These are phyloP conservation scores for Euleptes europaea DNA, from an alignment of 2,113 vertebrate genomes.

Conservation along the genomic window DNA sequence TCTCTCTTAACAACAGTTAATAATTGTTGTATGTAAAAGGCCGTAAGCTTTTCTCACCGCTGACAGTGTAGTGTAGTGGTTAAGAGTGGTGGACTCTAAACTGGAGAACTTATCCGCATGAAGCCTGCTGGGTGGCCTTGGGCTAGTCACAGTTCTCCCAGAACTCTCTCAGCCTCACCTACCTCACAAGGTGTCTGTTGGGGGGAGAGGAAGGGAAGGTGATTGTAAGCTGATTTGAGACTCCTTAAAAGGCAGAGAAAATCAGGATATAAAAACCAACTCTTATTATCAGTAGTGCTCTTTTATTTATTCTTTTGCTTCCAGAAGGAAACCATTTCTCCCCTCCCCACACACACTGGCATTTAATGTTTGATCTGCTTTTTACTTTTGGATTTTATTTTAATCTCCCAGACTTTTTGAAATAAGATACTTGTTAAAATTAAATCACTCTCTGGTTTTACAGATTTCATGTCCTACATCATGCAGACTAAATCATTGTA, in stretches of 20 bases:
- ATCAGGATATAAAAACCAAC: too few species aligned
- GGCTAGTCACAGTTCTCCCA: too few species aligned
- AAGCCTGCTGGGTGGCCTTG: too few species aligned
- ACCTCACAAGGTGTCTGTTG: too few species aligned
- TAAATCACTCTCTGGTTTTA: neutral
- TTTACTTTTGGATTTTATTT: neutral
- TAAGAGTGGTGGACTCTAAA: too few species aligned
- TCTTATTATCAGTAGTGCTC: neutral
- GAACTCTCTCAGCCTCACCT: too few species aligned
- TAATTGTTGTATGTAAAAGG: neutral
- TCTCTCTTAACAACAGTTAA: neutral
- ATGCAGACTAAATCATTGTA: neutral
- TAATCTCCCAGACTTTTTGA: neutral
- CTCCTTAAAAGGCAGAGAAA: too few species aligned
- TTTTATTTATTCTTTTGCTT: neutral
- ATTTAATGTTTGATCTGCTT: neutral
- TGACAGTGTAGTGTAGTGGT: too few species aligned
- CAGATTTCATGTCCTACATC: neutral
- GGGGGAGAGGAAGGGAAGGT: too few species aligned
- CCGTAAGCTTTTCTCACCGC: neutral
- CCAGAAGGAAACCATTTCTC: neutral
- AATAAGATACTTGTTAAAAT: neutral
- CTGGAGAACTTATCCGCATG: too few species aligned
- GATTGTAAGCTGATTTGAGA: too few species aligned
- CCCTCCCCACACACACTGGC: neutral